Base-by-base conservation (phyloP, 2,888 invertebrate genomes). In the Oegoconia quadripuncta region DNA sequence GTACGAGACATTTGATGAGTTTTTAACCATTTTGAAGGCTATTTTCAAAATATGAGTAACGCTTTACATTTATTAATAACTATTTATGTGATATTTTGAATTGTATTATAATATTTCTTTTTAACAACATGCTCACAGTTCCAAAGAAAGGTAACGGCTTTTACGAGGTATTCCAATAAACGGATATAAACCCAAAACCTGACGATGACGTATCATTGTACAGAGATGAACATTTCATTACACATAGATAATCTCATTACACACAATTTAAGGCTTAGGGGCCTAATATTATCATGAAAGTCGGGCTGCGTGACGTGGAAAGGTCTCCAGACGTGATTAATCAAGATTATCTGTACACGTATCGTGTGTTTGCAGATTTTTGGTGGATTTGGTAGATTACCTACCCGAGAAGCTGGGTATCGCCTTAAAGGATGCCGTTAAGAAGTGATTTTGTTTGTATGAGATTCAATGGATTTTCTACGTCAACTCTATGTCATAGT, bases 311-410 rank as follows among this genome's bases (percentile, higher is more conserved):
- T 27, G 22, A 31, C 23, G 44, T 44, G 46, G 40, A 48, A 48
- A 46, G 39, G 41, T 35, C 52, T 52, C 50, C 48, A 55, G 52
- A 54, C 49, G 61, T 60, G 66, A 82, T 83, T 84, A 76, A 81
- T 84, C 83, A 83, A 66, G 66, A 75, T 82, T 74, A 81, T 59
- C 62, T 58, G 38, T 67, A 70, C 68, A 56, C 64, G 54, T 70
- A 68, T 68, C 71, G 50, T 41, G n/a, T 81, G 80, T 83, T 81
- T 77, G 65, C 77, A 64, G 69, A 74, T 77, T 79, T 68, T 52
- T 34, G 7, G 52, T 44, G 74, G 80, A 69, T 79, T 80, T 75
- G 62, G 42, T 44, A 74, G 83, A 80, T 84, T 79, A 80, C 48
- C 49, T 40, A 40, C 9, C 16, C 9, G 4, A 13, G 27, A 3